Base-by-base conservation (phyloP, 2,888 invertebrate genomes). In the Amblyjoppa fuscipennis region DNA sequence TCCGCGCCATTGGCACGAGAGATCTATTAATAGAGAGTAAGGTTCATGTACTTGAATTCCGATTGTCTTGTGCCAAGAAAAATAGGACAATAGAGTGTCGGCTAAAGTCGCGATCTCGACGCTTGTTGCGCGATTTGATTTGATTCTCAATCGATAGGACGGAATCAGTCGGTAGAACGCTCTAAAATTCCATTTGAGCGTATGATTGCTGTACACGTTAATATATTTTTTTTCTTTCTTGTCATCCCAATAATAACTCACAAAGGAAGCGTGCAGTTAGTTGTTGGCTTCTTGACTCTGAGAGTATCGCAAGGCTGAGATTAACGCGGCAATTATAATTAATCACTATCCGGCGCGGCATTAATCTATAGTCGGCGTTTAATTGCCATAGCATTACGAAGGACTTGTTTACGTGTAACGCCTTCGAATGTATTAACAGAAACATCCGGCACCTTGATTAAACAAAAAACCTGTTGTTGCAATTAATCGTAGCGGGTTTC, bases 401-500 rank as follows among this genome's bases (percentile, higher is more conserved):
- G 31, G 16, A 74, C 20, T 28, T 53, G 34, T 41, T 41, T 28
- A 49, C 20, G 69, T 61, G 20, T 13, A 64, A 79, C 70, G 56
- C 66, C 38, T 64, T 34, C 56, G 53, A 38, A 7, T 66, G 6
- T 9, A 20, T 59, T 64, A 70, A 34, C 51, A 31, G 13, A 25
- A 51, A 20, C 4, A 51, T 16, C 20, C 31, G 41, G 68, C 20
- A 38, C 38, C 59, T 51, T 38, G 45, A 59, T 61, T 76, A 11
- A 71, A n/a, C 61, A 20, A 20, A 51, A 49, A 41, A 11, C 41
- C 41, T 49, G 16, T 45, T 69, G 13, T 34, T 64, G 31, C 7
- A 34, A 84, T 85, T 53, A 45, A 71, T 89, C 94, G 61, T 92
- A 96, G 97, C 95, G 91, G 96, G 96, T 77, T 97, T 97, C 90